phyloP scores from a whole-genome alignment of 2,888 invertebrate species.

The Mythimna loreyi region DNA sequence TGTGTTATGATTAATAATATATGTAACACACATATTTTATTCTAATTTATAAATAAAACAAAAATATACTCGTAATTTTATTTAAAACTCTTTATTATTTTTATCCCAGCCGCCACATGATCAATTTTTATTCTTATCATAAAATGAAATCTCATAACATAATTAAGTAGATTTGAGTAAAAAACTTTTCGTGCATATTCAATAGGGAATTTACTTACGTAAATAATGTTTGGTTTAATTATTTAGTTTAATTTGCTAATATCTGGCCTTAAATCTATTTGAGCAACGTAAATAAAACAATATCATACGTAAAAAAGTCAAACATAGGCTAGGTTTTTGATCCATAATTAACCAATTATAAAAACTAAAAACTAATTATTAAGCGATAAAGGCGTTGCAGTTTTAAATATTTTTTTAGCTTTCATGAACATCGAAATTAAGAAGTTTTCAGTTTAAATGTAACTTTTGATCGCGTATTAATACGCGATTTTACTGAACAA shows the following conservation, averaged over 20 bases:
- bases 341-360: no score
- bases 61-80: not conserved
- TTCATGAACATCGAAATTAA: no score
- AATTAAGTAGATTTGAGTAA: not conserved
- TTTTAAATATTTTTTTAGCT: no score
- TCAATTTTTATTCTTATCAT: not conserved
- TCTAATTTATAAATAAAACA: no score
- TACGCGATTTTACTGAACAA: no score
- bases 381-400: no score
- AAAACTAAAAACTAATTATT: no score
- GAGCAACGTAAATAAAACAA: not conserved
- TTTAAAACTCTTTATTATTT: constrained; percentile 27
- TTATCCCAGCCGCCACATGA: constrained; percentile 32
- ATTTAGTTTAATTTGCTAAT: not conserved
- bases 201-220: not conserved
- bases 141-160: not conserved
- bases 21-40: no score
- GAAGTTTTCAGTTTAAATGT: no score
- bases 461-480: no score
- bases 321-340: not conserved
- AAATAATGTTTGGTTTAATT: not conserved
- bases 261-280: constrained; percentile 7
- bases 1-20: no score
- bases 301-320: no score
- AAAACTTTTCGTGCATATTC: not conserved